Conservation (phyloP, 2,113 vertebrate genomes). For the Cyanoramphus novaezelandiae region DNA sequence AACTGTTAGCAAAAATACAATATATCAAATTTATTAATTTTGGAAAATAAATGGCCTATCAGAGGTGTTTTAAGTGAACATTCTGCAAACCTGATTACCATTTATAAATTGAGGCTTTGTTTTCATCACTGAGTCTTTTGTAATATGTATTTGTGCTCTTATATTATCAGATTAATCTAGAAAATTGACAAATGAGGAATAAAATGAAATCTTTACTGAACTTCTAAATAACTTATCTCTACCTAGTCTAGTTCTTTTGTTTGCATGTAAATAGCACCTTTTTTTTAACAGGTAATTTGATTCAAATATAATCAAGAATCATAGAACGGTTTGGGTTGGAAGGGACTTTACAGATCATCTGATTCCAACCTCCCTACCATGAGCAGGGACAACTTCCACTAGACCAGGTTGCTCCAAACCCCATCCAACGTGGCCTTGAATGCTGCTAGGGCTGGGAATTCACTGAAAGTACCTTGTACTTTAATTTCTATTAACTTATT, state of each 20-base stretch:
- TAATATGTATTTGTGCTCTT: background rate
- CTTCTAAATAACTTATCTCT: background rate
- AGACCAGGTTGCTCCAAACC: background rate
- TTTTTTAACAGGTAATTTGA: background rate
- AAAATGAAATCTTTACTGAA: background rate
- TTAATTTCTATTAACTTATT: background rate
- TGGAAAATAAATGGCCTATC: background rate
- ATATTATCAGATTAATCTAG: background rate
- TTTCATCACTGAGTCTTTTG: background rate
- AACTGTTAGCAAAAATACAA: background rate
- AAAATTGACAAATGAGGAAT: background rate
- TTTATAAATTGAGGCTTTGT: background rate
- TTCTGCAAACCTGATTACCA: background rate
- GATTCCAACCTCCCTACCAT: background rate
- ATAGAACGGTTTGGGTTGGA: background rate
- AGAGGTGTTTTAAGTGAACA: background rate
- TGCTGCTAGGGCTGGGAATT: background rate
- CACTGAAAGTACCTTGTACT: background rate
- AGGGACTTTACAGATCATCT: background rate
- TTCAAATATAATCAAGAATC: background rate
- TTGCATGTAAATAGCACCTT: background rate
- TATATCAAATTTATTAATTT: accelerated
- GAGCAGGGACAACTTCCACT: background rate
- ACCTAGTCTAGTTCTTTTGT: background rate
- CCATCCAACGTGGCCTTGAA: background rate